phyloP scores from a whole-genome alignment of 2,113 vertebrate species.

The Miniopterus natalensis region DNA sequence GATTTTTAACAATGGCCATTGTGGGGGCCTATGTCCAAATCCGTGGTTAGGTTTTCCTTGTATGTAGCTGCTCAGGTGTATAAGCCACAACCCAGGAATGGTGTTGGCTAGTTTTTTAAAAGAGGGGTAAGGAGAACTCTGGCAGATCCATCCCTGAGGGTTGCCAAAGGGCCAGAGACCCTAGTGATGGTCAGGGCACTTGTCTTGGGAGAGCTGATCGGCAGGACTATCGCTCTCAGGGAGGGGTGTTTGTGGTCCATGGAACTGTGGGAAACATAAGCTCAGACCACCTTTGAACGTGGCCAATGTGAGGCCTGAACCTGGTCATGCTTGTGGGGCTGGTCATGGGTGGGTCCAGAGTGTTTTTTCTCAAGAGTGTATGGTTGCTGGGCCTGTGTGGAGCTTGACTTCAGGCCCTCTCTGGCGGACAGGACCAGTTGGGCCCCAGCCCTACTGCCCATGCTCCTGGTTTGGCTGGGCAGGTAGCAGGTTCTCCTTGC shows the following conservation, averaged over 20 bases:
- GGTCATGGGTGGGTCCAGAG: neutral
- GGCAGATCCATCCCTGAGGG: neutral
- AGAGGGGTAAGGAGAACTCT: neutral
- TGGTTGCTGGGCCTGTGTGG: accelerated
- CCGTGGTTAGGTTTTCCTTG: neutral
- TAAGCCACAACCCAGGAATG: neutral
- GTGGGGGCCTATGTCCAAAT: neutral
- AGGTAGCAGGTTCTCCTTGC: neutral
- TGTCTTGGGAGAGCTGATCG: neutral
- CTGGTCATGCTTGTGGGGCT: neutral
- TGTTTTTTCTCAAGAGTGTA: neutral
- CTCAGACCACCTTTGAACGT: neutral
- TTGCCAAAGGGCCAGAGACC: neutral
- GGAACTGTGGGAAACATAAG: neutral
- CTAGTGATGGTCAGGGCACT: neutral
- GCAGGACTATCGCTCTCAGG: neutral
- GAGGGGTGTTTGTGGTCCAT: neutral
- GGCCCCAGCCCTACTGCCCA: neutral
- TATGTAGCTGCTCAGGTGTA: neutral
- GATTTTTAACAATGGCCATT: accelerated
- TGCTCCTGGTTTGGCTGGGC: neutral
- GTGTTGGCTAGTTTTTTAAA: neutral
- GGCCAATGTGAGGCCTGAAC: neutral
- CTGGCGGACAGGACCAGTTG: neutral
- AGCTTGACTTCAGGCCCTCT: neutral